Base-by-base conservation (phyloP, 2,888 invertebrate species). In the Stenotaenia linearis region DNA sequence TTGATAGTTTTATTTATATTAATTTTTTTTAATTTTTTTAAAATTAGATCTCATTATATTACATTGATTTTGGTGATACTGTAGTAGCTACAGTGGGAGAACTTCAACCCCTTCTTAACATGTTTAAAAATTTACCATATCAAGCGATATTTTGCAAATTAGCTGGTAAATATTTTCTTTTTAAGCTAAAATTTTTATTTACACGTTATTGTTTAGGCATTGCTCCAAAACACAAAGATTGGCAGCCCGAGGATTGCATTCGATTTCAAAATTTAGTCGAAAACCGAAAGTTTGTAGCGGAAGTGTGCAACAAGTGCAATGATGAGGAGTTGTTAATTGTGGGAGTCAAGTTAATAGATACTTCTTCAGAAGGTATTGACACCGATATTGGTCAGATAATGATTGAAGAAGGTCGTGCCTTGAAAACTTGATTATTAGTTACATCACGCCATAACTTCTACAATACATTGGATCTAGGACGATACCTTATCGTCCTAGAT, bases 221-320 rank as follows among this genome's bases (percentile, higher is more conserved):
- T 74, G 86, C 85, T 83, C 89, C 90, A 40, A 85, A 88, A 23
- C 89, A 90, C 82, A 87, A 87, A 83, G 91, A 92, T 86, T 93
- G 92, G 92, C 88, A 90, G 0, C 90, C 91, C 82, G 91, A 92
- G 82, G 93, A 93, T 85, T 92, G 92, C 83, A 86, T 92, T 78
- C 87, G 90, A 80, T 94, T 94, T 85, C 91, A 92, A 83, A 88
- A 91, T 82, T 84, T 93, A 81, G 91, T 92, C 5, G 90, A 91
- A 40, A 90, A 91, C 45, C 90, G 91, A 83, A 88, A 90, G 78
- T 92, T 93, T 82, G 92, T 56, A 3, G 56, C 56, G 4, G 56
- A 91, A 76, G 89, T 94, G 9, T 89, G 89, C 80, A 88, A 88
- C 69, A 92, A 92, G 83, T 89, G 90, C 28, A 84, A 90, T 32